Evolutionary conservation across 1,140 invertebrate species (phyloP).

Genomic region (Drosophila ficusphila): DNA sequence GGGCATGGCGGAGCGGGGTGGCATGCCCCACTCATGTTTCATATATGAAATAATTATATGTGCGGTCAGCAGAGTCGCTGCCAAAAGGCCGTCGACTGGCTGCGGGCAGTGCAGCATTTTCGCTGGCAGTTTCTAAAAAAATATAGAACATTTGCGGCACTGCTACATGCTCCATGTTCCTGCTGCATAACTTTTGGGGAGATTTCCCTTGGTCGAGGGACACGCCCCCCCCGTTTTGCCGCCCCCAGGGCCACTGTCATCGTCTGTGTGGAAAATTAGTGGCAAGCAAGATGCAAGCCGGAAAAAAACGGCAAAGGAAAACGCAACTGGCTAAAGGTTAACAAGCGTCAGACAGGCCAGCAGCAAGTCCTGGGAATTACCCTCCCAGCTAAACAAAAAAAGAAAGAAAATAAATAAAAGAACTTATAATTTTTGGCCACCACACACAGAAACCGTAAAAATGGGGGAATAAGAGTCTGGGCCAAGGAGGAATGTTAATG

Average conservation of each 20-base stretch:
- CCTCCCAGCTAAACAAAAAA: constrained; percentile 39
- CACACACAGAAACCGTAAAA: constrained; percentile 33
- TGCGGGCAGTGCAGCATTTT: constrained; percentile 67
- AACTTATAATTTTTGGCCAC: constrained; percentile 74
- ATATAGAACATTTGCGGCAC: constrained; percentile 48
- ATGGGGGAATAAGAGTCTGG: constrained; percentile 11
- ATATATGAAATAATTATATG: constrained; percentile 81
- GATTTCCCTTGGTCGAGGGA: constrained; percentile 62
- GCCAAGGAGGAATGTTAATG: constrained; percentile 68
- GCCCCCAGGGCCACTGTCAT: constrained; percentile 19
- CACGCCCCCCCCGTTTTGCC: constrained; percentile 9
- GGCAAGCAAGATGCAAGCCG: constrained; percentile 46
- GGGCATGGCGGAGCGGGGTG: too few species aligned
- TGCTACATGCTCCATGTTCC: constrained; percentile 57
- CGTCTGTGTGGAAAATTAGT: constrained; percentile 66
- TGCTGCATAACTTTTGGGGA: constrained; percentile 76
- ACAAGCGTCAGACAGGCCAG: constrained; percentile 66
- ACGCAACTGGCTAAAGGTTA: constrained; percentile 74
- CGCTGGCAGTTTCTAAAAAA: constrained; percentile 38
- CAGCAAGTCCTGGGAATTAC: constrained; percentile 47
- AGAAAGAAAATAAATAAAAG: constrained; percentile 51
- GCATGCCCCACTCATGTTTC: constrained; percentile 60
- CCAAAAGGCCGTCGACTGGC: constrained; percentile 39
- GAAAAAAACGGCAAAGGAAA: constrained; percentile 42
- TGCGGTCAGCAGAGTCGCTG: constrained; percentile 63